Percentiles rank a stretch among this genome's conserved stretches.
These are phyloP conservation scores for Chloroceryle amazona DNA, from an alignment of 2,797 vertebrate species.

Conservation along the genomic window DNA sequence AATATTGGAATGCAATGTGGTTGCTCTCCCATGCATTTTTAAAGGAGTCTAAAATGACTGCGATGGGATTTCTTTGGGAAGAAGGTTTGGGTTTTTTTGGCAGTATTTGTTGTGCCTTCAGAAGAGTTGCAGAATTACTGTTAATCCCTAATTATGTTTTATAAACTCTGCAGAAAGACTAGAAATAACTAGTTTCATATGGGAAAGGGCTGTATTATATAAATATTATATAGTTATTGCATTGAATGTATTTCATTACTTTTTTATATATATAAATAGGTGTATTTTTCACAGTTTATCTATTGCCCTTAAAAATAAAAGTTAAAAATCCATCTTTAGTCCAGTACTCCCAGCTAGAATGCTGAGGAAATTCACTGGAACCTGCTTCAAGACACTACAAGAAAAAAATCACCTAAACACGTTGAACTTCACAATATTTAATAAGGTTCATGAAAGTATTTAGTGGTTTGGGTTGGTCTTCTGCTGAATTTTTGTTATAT, in stretches of 20 bases:
- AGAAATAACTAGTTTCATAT: not conserved
- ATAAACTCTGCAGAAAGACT: not conserved
- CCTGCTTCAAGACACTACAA: not conserved
- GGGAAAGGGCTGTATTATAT: not conserved
- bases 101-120: not conserved
- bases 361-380: not conserved
- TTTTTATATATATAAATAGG: not conserved
- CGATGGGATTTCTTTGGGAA: accelerated
- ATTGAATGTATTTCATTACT: not conserved
- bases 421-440: not conserved
- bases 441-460: not conserved
- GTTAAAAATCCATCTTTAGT: not conserved
- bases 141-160: not conserved
- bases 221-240: not conserved
- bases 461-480: not conserved
- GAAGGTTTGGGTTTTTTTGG: not conserved
- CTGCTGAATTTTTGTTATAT: not conserved
- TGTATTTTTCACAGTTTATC: not conserved
- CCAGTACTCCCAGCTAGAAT: not conserved
- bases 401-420: not conserved
- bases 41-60: not conserved
- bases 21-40: not conserved
- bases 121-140: not conserved
- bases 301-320: not conserved
- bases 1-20: not conserved